These are phyloP conservation scores for Protobothrops mucrosquamatus DNA, from an alignment of 2,113 vertebrate genomes.

Conservation along the genomic window DNA sequence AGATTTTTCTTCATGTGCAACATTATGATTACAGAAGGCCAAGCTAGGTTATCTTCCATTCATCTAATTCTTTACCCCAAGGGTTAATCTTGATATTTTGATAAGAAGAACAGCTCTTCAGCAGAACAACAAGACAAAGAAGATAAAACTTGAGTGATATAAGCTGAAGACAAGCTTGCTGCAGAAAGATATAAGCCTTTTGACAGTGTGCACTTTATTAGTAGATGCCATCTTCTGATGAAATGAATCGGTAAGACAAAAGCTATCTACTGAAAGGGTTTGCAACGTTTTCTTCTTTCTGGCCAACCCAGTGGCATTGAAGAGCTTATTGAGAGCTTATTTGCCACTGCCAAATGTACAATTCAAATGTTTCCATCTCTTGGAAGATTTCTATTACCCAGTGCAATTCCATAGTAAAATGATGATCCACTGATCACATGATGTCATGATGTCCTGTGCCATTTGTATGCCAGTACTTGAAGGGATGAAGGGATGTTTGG, in stretches of 20 bases:
- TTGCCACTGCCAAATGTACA: background rate
- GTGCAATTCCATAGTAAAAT: background rate
- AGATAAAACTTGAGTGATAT: background rate
- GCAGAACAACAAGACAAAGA: background rate
- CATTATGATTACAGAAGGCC: background rate
- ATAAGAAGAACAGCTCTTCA: background rate
- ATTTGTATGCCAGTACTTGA: background rate
- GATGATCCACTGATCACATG: background rate
- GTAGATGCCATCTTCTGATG: constrained; percentile 20
- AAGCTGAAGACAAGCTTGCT: background rate
- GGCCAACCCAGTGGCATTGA: fast-evolving
- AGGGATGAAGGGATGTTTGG: background rate
- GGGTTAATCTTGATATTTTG: background rate
- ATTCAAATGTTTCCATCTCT: background rate
- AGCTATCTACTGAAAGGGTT: background rate
- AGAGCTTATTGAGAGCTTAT: background rate
- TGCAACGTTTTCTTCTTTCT: background rate
- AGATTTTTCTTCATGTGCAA: background rate
- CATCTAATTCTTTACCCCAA: background rate
- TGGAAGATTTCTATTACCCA: background rate
- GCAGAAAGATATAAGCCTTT: background rate
- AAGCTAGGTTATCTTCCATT: background rate
- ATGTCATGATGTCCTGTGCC: background rate
- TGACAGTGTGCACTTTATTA: constrained; percentile 11
- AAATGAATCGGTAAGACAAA: background rate